phyloP scores from a whole-genome alignment of 2,888 invertebrate species.

The Prosapia bicincta region DNA sequence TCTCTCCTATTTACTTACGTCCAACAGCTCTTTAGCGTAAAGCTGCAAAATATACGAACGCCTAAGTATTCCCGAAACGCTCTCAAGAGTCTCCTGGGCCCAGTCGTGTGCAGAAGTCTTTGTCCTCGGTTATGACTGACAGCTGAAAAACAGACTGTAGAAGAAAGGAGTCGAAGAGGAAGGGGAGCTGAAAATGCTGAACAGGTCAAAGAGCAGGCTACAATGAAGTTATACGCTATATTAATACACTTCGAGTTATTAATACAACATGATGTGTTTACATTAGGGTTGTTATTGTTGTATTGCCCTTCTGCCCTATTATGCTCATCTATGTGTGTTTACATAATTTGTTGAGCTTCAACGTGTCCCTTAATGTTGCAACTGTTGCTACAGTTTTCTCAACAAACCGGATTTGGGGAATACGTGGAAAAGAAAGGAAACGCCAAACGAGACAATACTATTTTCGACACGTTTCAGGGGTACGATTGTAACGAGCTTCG shows the following conservation, averaged over 20 bases:
- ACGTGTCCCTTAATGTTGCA: neutral
- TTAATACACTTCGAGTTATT: slow-evolving; percentile 24
- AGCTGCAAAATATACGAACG: no score
- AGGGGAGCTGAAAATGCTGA: neutral
- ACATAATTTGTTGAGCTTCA: neutral
- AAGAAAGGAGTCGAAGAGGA: slow-evolving; percentile 4
- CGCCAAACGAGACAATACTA: no score
- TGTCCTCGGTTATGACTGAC: slow-evolving; percentile 24
- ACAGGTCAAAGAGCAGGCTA: neutral
- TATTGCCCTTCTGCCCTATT: neutral
- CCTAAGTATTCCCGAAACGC: no score
- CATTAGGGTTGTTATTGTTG: slow-evolving; percentile 12
- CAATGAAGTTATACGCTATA: slow-evolving; percentile 9
- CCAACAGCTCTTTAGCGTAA: no score
- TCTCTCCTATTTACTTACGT: no score
- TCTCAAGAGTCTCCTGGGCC: no score
- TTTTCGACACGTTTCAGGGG: no score
- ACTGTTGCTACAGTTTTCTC: neutral
- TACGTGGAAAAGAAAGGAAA: no score
- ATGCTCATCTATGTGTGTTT: neutral
- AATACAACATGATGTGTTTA: slow-evolving; percentile 25
- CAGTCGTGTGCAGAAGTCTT: slow-evolving; percentile 17
- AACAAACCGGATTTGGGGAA: neutral
- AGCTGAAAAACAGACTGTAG: slow-evolving; percentile 3
- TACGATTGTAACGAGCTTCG: no score